Evolutionary conservation across 2,797 vertebrate species (phyloP).

Genomic region (Arrhamphus sclerolepis): DNA sequence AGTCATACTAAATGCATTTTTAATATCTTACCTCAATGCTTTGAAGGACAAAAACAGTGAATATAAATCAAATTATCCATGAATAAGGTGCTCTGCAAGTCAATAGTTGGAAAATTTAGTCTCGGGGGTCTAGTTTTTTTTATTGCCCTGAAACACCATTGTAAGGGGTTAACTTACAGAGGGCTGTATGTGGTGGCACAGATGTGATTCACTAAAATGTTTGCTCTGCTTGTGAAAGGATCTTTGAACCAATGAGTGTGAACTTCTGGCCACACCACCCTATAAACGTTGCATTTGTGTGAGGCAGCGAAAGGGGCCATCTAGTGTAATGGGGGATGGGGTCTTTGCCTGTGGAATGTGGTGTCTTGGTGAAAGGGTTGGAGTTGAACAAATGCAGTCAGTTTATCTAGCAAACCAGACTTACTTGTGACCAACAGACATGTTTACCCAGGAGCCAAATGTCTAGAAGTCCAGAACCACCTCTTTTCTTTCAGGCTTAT

Average conservation of each 20-base stretch:
- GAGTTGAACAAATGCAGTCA: constrained; percentile 77
- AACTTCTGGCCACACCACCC: constrained; percentile 77
- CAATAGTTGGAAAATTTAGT: constrained; percentile 29
- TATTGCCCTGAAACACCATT: neutral
- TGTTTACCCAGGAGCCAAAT: constrained; percentile 70
- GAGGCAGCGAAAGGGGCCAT: constrained; percentile 74
- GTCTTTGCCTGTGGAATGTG: constrained; percentile 80
- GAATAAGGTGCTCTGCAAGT: constrained; percentile 21
- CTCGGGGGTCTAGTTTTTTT: constrained; percentile 11
- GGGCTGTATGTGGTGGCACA: constrained; percentile 69
- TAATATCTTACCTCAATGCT: constrained; percentile 18
- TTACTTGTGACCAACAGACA: constrained; percentile 68
- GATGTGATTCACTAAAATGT: constrained; percentile 80
- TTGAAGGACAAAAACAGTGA: constrained; percentile 41
- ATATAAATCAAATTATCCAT: constrained; percentile 51
- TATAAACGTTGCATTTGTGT: constrained; percentile 79
- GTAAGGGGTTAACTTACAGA: constrained; percentile 58
- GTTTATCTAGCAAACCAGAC: constrained; percentile 80
- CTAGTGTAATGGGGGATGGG: constrained; percentile 75
- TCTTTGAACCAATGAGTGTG: constrained; percentile 82
- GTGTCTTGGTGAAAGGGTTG: constrained; percentile 79
- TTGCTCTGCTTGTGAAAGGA: constrained; percentile 77
- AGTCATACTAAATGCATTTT: neutral
- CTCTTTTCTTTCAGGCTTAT: constrained; percentile 39
- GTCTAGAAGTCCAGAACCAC: constrained; percentile 34